Evolutionary conservation across 2,113 vertebrate species (phyloP), one percentile per base, ranked within the genome.

Genomic region (Cavia aperea): DNA sequence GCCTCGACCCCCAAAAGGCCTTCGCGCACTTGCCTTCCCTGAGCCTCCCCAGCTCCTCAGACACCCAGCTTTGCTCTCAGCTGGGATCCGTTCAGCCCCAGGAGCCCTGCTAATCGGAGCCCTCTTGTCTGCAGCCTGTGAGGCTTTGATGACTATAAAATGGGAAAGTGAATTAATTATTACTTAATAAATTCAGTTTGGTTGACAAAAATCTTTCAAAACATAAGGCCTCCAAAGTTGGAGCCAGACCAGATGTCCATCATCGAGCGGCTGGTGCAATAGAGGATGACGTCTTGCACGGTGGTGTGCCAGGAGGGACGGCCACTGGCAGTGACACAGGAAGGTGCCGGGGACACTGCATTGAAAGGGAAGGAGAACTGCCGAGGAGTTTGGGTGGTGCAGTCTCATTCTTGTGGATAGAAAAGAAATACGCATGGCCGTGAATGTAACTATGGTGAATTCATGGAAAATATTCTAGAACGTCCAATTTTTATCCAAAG

Each of bases 81-180:
- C 85, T 43, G 43, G n/a, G 33, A n/a, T 51, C 33, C 54, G 60
- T 46, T 92, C 2, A 1, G 83, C 82, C 85, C 68, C 60, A 4
- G 77, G 75, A 86, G 49, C 84, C 78, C 89, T 94, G 88, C 90
- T 58, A 26, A 56, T 91, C 49, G 0, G 68, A 93, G 54, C 88
- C 72, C 39, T 31, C 65, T 56, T 93, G 29, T 78, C 72, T 81
- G 39, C 49, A 70, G 94, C 90, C 87, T 60, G 43, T 75, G 81
- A 15, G 72, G 66, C 95, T 96, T 96, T 94, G 94, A 93, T 94
- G 93, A 95, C 94, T 96, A 92, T 95, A 93, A 96, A 93, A 94
- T 93, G 81, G 88, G 62, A 87, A 93, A 60, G 62, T 1, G 1
- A 90, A 92, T 95, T 95, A 93, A 94, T 95, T 96, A 95, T 95